Base-by-base conservation (phyloP, 1,140 invertebrate species). In the Microplitis demolitor region DNA sequence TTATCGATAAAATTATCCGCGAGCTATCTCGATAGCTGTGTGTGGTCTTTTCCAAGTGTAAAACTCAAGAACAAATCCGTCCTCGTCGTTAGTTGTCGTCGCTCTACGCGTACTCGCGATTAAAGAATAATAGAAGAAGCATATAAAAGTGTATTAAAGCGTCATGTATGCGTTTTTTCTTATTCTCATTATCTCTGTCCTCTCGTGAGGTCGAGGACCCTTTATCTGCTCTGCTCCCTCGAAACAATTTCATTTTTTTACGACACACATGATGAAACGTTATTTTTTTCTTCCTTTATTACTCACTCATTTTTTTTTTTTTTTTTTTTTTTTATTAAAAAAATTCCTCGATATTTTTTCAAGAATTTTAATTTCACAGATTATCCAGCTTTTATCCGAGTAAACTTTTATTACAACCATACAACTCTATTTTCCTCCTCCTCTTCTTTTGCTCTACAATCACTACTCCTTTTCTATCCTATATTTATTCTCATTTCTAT, bases 1-100 rank as follows among this genome's bases (percentile, higher is more conserved):
- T 82, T 78, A 82, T 82, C 78, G 78, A 80, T 82, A 79, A 79
- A 78, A 82, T 77, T 79, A 79, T 81, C 71, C 72, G 61, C 76
- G 76, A 78, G 39, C 39, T 81, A 80, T 80, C 74, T 78, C 74
- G 64, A 76, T 67, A 74, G 70, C 72, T 58, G 31, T n/a, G 5
- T 50, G 60, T n/a, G 62, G 16, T 53, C 24, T 50, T 16, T 53
- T 16, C 39, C 6, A 45, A 11, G 51, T 34, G 9, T 16, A 16
- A 31, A 14, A 62, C 8, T n/a, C 54, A 31, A 33, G 11, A 58
- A 24, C 63, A 34, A 37, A 69, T 67, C 53, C 60, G 54, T 56
- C 35, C 35, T 24, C 24, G 24, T 24, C 24, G 24, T 24, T 24
- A 24, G 24, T 2, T 24, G 24, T 24, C 24, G 24, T 24, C 24